These are phyloP conservation scores for Sicus ferrugineus DNA, from an alignment of 2,888 invertebrate species.

Conservation along the genomic window DNA sequence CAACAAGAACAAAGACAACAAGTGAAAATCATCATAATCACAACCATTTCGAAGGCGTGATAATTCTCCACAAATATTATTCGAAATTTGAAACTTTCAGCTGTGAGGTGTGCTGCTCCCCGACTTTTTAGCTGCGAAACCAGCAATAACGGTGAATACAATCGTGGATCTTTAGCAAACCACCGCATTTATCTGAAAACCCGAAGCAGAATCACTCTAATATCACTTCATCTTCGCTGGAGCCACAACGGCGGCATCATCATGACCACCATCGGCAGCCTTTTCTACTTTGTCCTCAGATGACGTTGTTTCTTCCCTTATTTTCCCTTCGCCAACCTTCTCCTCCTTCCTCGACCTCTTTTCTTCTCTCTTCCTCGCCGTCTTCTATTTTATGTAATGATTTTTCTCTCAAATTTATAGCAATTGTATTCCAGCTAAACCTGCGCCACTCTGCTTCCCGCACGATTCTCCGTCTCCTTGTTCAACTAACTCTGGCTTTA, in stretches of 20 bases:
- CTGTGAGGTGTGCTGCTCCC: no score
- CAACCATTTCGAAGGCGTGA: no score
- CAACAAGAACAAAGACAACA: neutral
- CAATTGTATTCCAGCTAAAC: neutral
- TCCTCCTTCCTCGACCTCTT: neutral
- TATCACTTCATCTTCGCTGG: neutral
- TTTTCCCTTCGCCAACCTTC: neutral
- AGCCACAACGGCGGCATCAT: neutral
- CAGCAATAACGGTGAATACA: no score
- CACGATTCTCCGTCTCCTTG: no score
- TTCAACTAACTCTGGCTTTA: no score
- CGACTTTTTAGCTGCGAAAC: no score
- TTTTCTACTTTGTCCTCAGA: neutral
- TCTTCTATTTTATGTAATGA: neutral
- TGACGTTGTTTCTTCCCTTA: no score
- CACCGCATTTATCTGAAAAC: no score
- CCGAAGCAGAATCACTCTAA: no score
- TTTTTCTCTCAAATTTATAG: constrained; percentile 3
- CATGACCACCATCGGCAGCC: neutral
- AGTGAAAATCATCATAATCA: neutral
- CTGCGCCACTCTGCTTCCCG: neutral
- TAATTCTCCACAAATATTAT: constrained; percentile 7
- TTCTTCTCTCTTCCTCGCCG: neutral
- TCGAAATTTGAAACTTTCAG: constrained; percentile 11
- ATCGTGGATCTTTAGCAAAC: no score